Evolutionary conservation across 2,797 vertebrate genomes (phyloP).

Genomic region (Macrochelys suwanniensis): DNA sequence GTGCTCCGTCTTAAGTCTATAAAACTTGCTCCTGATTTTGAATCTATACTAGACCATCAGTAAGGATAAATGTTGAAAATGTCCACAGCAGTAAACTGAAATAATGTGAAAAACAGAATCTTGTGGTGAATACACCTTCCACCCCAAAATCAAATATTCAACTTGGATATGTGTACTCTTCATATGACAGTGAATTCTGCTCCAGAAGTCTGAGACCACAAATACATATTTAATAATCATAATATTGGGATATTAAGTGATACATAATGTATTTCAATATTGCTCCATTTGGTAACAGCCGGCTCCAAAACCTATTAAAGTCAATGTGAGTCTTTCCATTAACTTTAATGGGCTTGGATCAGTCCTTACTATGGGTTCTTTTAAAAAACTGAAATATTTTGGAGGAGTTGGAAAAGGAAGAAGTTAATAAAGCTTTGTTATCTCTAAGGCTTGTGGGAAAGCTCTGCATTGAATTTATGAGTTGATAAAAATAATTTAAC

Average conservation of each 20-base stretch:
- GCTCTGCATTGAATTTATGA: conserved; percentile 53
- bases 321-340: conserved; percentile 16
- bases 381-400: conserved; percentile 58
- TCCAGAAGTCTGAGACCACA: neutral
- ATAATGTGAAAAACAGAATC: neutral
- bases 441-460: conserved; percentile 50
- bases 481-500: conserved; percentile 76
- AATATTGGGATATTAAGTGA: neutral
- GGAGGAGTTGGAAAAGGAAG: conserved; percentile 44
- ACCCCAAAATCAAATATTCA: neutral
- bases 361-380: conserved; percentile 5
- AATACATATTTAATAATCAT: neutral
- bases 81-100: neutral
- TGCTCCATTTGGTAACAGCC: neutral
- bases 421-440: conserved; percentile 23
- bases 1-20: neutral
- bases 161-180: too few species aligned
- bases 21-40: neutral
- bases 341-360: conserved; percentile 32
- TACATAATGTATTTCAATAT: neutral
- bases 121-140: neutral
- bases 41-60: neutral
- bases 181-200: neutral
- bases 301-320: neutral
- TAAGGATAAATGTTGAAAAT: neutral